phyloP scores from a whole-genome alignment of 2,113 vertebrate species.

The Crocuta crocuta region DNA sequence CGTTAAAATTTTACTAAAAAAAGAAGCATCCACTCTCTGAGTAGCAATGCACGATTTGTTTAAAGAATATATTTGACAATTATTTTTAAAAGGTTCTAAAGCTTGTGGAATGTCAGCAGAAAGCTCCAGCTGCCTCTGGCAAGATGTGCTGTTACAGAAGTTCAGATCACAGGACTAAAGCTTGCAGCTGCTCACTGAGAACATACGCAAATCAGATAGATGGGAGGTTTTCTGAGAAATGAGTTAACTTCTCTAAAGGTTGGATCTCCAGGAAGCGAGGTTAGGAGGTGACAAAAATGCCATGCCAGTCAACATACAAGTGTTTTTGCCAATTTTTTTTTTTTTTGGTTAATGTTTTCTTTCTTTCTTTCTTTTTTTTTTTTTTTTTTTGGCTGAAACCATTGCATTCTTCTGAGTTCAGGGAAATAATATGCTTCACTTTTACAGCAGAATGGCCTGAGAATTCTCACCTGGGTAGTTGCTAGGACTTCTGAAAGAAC shows the following conservation, averaged over 20 bases:
- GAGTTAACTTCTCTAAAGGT: background rate
- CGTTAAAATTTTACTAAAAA: background rate
- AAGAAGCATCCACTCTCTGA: background rate
- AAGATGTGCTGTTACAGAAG: background rate
- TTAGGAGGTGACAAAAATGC: slow-evolving; percentile 18
- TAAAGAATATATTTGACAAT: background rate
- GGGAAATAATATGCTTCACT: background rate
- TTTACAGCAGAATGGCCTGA: background rate
- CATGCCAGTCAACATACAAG: background rate
- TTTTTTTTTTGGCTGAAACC: background rate
- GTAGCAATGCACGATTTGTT: background rate
- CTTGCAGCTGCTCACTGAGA: background rate
- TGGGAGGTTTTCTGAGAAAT: background rate
- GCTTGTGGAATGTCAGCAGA: background rate
- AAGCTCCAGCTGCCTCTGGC: background rate
- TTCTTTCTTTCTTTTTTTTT: background rate
- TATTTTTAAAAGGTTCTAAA: background rate
- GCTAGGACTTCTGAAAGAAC: slow-evolving; percentile 2
- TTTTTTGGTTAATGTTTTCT: background rate
- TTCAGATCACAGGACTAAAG: background rate
- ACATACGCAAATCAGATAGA: background rate
- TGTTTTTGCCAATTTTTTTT: background rate
- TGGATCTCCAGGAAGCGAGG: background rate
- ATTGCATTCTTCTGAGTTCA: background rate
- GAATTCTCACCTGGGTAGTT: background rate